Evolutionary conservation across 2,113 vertebrate genomes (phyloP).

Genomic region (Uria lomvia): DNA sequence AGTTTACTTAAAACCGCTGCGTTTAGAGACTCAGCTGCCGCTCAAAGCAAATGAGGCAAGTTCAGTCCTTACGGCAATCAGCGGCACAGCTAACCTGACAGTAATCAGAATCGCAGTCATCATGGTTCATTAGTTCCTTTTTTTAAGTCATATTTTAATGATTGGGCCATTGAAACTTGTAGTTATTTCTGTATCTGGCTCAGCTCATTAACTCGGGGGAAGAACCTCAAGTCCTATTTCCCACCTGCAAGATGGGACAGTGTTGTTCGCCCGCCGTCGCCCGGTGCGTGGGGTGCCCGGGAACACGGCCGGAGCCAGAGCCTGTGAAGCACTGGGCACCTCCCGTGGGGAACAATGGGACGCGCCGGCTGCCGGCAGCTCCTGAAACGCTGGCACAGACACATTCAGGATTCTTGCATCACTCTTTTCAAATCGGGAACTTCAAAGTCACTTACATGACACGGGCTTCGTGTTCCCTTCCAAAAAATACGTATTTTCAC

Average conservation of each 20-base stretch:
- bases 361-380: neutral
- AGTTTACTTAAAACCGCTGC: neutral
- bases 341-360: neutral
- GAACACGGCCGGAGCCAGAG: neutral
- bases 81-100: neutral
- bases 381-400: neutral
- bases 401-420: neutral
- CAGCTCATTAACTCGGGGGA: neutral
- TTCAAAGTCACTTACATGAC: neutral
- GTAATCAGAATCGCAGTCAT: neutral
- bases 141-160: neutral
- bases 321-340: neutral
- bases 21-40: neutral
- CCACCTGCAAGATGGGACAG: neutral
- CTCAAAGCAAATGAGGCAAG: neutral
- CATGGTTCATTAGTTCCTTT: neutral
- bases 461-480: neutral
- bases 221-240: neutral
- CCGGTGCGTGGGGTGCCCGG: fast-evolving
- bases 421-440: neutral
- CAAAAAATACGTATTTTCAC: neutral
- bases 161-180: neutral
- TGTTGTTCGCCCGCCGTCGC: fast-evolving
- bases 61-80: too few relatives aligned
- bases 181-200: neutral